Conservation (phyloP, 2,113 vertebrate species). For the Illadopsis cleaveri region DNA sequence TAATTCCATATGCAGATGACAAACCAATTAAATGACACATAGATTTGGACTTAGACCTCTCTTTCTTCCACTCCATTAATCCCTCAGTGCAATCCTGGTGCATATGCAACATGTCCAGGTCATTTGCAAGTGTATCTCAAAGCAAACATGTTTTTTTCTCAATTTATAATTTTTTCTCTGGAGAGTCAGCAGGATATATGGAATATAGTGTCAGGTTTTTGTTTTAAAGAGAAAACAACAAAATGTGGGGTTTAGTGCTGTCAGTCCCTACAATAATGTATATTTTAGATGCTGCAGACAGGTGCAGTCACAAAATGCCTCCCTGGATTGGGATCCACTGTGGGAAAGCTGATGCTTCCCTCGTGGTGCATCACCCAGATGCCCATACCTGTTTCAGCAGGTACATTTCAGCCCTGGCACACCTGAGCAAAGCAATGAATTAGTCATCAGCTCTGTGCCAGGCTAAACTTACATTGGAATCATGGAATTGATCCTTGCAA, state of each 20-base stretch:
- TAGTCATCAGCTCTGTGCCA: conserved; percentile 40
- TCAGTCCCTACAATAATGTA: not conserved
- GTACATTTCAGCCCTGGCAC: conserved; percentile 9
- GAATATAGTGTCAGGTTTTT: not conserved
- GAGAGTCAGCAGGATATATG: not conserved
- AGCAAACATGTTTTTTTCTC: not conserved
- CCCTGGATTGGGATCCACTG: not conserved
- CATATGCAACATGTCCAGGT: not conserved
- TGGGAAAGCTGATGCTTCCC: not conserved
- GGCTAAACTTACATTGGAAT: conserved; percentile 52
- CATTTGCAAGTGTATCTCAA: not conserved
- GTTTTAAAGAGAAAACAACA: not conserved
- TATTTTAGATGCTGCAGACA: not conserved
- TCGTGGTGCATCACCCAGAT: not conserved
- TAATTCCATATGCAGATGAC: not conserved
- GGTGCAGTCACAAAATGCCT: not conserved
- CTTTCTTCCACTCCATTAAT: not conserved
- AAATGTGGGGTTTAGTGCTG: not conserved
- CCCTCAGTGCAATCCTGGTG: not conserved
- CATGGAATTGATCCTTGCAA: conserved; percentile 52
- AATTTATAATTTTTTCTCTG: not conserved
- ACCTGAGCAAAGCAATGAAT: conserved; percentile 54
- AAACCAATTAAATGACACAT: not conserved
- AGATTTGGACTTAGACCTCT: not conserved
- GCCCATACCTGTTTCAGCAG: not conserved